Evolutionary conservation across 2,888 invertebrate species (phyloP).

Genomic region (Phaonia tiefii): DNA sequence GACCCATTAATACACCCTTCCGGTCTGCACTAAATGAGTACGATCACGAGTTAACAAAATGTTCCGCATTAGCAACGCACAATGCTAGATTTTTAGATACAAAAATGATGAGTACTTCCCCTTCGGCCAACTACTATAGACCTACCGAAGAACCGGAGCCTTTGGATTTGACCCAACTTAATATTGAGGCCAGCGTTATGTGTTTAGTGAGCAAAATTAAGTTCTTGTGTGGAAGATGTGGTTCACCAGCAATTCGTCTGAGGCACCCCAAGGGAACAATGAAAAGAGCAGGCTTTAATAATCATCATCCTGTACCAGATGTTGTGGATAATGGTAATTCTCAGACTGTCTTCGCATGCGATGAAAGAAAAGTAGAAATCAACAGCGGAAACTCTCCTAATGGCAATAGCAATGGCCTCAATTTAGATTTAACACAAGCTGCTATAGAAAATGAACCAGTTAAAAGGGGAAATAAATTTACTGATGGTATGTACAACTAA

Average conservation of each 20-base stretch:
- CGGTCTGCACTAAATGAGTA: constrained; percentile 14
- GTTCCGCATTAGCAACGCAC: constrained; percentile 67
- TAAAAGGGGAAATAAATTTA: constrained; percentile 87
- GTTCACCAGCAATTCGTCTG: constrained; percentile 86
- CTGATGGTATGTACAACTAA: constrained; percentile 81
- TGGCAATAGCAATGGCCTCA: constrained; percentile 67
- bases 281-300: constrained; percentile 76
- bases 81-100: constrained; percentile 81
- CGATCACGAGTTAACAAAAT: constrained; percentile 70
- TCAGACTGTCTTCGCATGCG: background rate
- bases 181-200: constrained; percentile 93
- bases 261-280: constrained; percentile 81
- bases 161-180: constrained; percentile 91
- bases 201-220: constrained; percentile 91
- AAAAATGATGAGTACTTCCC: constrained; percentile 80
- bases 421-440: constrained; percentile 70
- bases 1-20: constrained; percentile 31
- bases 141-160: constrained; percentile 92
- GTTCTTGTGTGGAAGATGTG: constrained; percentile 88
- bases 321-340: constrained; percentile 76
- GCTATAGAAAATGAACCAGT: constrained; percentile 35
- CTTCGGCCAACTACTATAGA: constrained; percentile 88
- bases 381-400: constrained; percentile 47
- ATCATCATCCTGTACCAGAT: constrained; percentile 74
- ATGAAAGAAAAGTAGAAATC: background rate